Evolutionary conservation across 2,888 invertebrate genomes (phyloP).

Genomic region (Lasioglossum marginatum): DNA sequence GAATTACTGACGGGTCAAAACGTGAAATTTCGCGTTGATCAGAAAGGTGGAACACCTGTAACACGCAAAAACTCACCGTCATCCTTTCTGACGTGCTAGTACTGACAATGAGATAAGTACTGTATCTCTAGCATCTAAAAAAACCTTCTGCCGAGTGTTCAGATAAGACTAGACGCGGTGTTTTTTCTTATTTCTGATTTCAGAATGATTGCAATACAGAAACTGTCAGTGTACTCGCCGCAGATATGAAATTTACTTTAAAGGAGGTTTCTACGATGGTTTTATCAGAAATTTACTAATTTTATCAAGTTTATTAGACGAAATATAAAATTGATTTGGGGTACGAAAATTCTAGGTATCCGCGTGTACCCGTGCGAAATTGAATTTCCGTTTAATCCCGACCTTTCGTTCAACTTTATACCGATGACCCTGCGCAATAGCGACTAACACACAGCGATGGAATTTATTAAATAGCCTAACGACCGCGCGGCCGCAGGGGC

Average conservation of each 20-base stretch:
- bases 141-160: background rate
- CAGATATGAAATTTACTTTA: background rate
- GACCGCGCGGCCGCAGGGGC: slow-evolving; percentile 1
- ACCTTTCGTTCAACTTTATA: slow-evolving; percentile 19
- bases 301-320: background rate
- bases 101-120: background rate
- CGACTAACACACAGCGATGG: slow-evolving; percentile 22
- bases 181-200: background rate
- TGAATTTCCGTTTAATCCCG: slow-evolving; percentile 5
- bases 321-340: background rate
- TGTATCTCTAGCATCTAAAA: background rate
- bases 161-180: background rate
- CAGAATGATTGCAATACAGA: background rate
- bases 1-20: background rate
- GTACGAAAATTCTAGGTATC: background rate
- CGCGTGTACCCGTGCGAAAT: background rate
- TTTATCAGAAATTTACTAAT: background rate
- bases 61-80: background rate
- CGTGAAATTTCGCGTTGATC: background rate
- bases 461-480: slow-evolving; percentile 50
- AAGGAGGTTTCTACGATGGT: background rate
- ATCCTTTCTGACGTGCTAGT: background rate
- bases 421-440: slow-evolving; percentile 50
- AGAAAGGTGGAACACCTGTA: background rate
- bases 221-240: background rate